Base-by-base conservation (phyloP, 92 coral and sea anemone genomes). In the Diadumene lineata region DNA sequence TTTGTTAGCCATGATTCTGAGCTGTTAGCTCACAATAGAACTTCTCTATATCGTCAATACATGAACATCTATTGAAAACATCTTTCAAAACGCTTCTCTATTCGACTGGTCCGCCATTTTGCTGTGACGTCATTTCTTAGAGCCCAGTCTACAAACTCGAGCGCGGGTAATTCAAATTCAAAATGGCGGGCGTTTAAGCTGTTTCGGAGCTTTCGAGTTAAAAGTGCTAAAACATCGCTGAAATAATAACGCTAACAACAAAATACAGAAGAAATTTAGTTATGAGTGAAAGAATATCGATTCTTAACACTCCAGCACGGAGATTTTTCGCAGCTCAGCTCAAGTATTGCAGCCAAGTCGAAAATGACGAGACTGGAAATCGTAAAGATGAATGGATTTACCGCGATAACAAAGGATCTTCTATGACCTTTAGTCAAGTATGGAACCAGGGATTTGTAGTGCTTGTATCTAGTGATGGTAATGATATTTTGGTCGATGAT, bases 371-470 rank as follows among this genome's bases (percentile, higher is more conserved):
- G 6, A 11, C 17, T 57, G 32, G 44, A 30, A 21, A 23, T 22
- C 22, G 11, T 24, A 24, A 2, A 27, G 66, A 78, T 34, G 68
- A 78, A 31, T 85, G 85, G 89, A 51, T 38, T 50, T 83, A 70
- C 70, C 24, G 38, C 0, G 6, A 73, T 24, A 31, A 19, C 30
- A 50, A 7, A 1, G 43, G 53, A 21, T 27, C 75, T 32, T 22
- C 60, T 24, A 32, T 78, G 0, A 44, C 60, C 43, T 81, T 84
- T 43, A 79, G 60, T 56, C 97, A 91, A 82, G 85, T 88, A 11
- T 91, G 97, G 97, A 31, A 84, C 56, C 97, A 91, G 64, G 97
- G 97, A 0, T 53, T 76, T 2, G 85, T 88, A 0, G 87, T 86
- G 21, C 76, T 69, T 22, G 83, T 80, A 7, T 69, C 85, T 8